Evolutionary conservation across 2,113 vertebrate species (phyloP).

Genomic region (Myanophis thanlyinensis): DNA sequence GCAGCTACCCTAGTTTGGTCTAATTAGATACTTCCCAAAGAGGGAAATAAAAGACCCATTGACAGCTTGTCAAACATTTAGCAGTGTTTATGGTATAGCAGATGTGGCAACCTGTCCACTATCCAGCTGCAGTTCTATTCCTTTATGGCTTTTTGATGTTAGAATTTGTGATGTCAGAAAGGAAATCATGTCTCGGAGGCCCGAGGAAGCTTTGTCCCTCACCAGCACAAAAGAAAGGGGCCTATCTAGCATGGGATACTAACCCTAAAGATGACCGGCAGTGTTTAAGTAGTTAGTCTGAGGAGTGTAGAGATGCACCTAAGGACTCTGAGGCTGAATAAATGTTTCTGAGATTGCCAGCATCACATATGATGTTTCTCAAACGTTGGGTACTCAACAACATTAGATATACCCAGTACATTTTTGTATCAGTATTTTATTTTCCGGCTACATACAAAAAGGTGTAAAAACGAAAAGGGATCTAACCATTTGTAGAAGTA

Average conservation of each 20-base stretch:
- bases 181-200: neutral
- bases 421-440: neutral
- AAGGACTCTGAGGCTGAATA: neutral
- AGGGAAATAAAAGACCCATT: neutral
- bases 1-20: neutral
- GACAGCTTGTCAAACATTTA: neutral
- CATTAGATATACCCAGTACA: neutral
- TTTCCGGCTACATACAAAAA: neutral
- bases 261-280: neutral
- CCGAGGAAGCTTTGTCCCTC: neutral
- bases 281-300: neutral
- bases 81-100: neutral
- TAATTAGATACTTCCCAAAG: neutral
- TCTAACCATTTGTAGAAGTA: neutral
- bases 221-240: neutral
- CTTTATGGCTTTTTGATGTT: neutral
- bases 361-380: neutral
- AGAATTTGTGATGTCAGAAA: neutral
- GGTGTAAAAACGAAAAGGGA: neutral
- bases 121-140: neutral
- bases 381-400: neutral
- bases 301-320: neutral
- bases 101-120: neutral
- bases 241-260: neutral
- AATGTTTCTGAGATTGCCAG: neutral